phyloP scores from a whole-genome alignment of 1,140 invertebrate species.

The Brachionus rotundiformis region DNA sequence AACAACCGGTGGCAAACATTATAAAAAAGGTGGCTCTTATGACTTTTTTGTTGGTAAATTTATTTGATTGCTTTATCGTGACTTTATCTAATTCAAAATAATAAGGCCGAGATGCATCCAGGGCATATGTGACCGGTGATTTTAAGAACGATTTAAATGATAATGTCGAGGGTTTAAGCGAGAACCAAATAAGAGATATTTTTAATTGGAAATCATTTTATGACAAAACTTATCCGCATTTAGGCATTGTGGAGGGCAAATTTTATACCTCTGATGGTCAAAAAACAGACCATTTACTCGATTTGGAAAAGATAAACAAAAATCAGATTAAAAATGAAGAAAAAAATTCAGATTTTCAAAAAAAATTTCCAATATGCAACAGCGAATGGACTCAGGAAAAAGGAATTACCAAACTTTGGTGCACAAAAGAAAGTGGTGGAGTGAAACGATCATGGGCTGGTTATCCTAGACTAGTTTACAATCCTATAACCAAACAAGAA shows the following conservation, averaged over 20 bases:
- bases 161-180: not conserved
- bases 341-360: slow-evolving; percentile 29
- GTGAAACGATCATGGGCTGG: slow-evolving; percentile 48
- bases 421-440: slow-evolving; percentile 33
- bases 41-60: slow-evolving; percentile 41
- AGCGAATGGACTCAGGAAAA: slow-evolving; percentile 49
- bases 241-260: slow-evolving; percentile 20
- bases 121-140: slow-evolving; percentile 49
- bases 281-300: not conserved
- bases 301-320: slow-evolving; percentile 45
- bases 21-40: slow-evolving; percentile 47
- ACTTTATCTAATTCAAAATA: not conserved
- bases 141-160: slow-evolving; percentile 49
- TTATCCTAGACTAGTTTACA: slow-evolving; percentile 37
- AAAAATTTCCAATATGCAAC: slow-evolving; percentile 48
- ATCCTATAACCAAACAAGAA: slow-evolving; percentile 38
- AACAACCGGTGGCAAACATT: slow-evolving; percentile 33
- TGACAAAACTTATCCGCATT: slow-evolving; percentile 36
- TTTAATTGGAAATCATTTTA: slow-evolving; percentile 51
- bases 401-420: slow-evolving; percentile 45
- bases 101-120: slow-evolving; percentile 34
- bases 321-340: not conserved
- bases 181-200: slow-evolving; percentile 2
- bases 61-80: not conserved
- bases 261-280: slow-evolving; percentile 33